Conservation (phyloP, 1,140 invertebrate genomes). For the Drepana arcuata region DNA sequence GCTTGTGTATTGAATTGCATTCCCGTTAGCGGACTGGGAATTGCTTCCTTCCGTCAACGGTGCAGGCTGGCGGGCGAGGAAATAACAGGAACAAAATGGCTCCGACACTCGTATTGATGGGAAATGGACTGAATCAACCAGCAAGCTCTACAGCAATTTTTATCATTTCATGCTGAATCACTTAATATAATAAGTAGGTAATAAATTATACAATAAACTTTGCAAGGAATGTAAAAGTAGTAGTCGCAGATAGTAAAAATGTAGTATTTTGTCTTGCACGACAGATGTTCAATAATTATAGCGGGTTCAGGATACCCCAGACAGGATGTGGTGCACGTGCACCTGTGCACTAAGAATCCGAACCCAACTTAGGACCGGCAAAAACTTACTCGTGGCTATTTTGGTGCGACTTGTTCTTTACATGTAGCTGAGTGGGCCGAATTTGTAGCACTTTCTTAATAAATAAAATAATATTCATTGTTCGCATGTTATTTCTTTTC, state of each 20-base stretch:
- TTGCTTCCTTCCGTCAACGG: slow-evolving; percentile 58
- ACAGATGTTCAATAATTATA: slow-evolving; percentile 53
- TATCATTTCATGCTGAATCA: too few species aligned
- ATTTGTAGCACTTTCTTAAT: too few species aligned
- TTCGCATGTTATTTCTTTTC: too few species aligned
- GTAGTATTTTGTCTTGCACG: slow-evolving; percentile 11
- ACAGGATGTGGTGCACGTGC: slow-evolving; percentile 56
- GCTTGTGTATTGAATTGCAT: slow-evolving; percentile 24
- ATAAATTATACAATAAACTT: too few species aligned
- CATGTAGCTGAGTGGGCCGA: too few species aligned
- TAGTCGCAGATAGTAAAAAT: too few species aligned
- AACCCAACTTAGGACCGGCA: slow-evolving; percentile 27
- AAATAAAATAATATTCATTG: too few species aligned
- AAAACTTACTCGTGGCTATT: too few species aligned
- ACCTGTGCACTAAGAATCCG: slow-evolving; percentile 45
- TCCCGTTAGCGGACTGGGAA: slow-evolving; percentile 42
- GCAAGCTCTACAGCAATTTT: slow-evolving; percentile 18
- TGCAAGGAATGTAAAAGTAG: too few species aligned
- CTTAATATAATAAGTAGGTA: too few species aligned
- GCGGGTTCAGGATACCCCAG: slow-evolving; percentile 20
- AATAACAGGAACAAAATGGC: slow-evolving; percentile 48
- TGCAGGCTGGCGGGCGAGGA: slow-evolving; percentile 33
- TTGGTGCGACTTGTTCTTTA: too few species aligned
- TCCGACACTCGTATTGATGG: slow-evolving; percentile 39
- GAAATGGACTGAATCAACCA: slow-evolving; percentile 60